phyloP scores from a whole-genome alignment of 2,797 vertebrate species.

The Pantherophis alleghaniensis region DNA sequence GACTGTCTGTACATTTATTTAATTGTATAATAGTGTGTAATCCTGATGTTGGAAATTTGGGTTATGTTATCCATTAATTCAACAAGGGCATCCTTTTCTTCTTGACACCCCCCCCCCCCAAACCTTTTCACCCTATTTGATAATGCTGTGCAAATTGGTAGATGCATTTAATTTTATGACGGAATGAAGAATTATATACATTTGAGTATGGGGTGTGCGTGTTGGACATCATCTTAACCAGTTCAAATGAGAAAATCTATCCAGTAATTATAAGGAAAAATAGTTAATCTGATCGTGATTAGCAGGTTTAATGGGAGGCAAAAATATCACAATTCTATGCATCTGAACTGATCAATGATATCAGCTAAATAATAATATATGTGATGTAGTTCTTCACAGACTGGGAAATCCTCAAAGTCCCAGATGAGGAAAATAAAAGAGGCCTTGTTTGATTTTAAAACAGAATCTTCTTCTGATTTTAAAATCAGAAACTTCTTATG shows the following conservation, averaged over 20 bases:
- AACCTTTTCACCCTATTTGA: neutral
- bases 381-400: conserved; percentile 33
- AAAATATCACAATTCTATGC: neutral
- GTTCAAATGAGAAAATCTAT: neutral
- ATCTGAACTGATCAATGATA: conserved; percentile 29
- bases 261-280: neutral
- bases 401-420: neutral
- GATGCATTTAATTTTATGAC: neutral
- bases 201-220: neutral
- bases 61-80: neutral
- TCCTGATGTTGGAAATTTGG: neutral
- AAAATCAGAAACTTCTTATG: conserved; percentile 2
- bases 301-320: conserved; percentile 49
- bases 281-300: conserved; percentile 58
- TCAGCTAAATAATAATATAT: neutral
- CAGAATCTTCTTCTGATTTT: neutral
- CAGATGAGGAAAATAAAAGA: conserved; percentile 11
- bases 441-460: conserved; percentile 14
- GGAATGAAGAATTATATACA: neutral
- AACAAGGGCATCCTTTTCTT: neutral
- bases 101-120: neutral
- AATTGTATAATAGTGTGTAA: neutral
- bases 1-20: neutral
- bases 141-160: neutral
- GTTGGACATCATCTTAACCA: neutral